Conservation (phyloP, 2,888 invertebrate genomes). For the Macropis europaea region DNA sequence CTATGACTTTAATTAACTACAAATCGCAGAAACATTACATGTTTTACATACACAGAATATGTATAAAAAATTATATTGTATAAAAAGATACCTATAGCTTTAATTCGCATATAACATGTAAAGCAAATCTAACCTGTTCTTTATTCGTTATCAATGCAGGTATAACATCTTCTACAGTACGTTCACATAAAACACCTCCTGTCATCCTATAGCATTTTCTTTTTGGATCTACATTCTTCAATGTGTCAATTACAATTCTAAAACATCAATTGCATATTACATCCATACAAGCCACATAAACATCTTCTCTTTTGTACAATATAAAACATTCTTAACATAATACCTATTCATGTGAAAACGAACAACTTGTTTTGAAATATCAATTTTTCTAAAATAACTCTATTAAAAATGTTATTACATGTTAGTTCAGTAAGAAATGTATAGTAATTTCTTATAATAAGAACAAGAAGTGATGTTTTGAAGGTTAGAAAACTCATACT, state of each 20-base stretch:
- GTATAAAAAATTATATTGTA: neutral
- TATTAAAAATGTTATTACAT: neutral
- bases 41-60: neutral
- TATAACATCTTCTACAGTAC: slow-evolving; percentile 94
- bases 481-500: slow-evolving; percentile 83
- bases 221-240: slow-evolving; percentile 90
- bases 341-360: too few species aligned
- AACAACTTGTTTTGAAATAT: too few species aligned
- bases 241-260: slow-evolving; percentile 96
- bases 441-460: neutral
- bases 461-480: too few species aligned
- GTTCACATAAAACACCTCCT: slow-evolving; percentile 95
- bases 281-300: too few species aligned
- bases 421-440: neutral
- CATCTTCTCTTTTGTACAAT: too few species aligned
- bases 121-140: slow-evolving; percentile 82
- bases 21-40: slow-evolving; percentile 44
- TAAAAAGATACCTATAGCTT: slow-evolving; percentile 1
- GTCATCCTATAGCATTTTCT: slow-evolving; percentile 96
- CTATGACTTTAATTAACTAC: slow-evolving; percentile 90
- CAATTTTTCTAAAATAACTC: too few species aligned
- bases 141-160: slow-evolving; percentile 91
- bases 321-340: too few species aligned
- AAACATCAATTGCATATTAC: slow-evolving; percentile 12
- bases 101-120: neutral